Percentiles rank a stretch among this genome's conserved stretches.
Conservation (phyloP, 2,888 invertebrate species). For the Lacanobia wlatinum region DNA sequence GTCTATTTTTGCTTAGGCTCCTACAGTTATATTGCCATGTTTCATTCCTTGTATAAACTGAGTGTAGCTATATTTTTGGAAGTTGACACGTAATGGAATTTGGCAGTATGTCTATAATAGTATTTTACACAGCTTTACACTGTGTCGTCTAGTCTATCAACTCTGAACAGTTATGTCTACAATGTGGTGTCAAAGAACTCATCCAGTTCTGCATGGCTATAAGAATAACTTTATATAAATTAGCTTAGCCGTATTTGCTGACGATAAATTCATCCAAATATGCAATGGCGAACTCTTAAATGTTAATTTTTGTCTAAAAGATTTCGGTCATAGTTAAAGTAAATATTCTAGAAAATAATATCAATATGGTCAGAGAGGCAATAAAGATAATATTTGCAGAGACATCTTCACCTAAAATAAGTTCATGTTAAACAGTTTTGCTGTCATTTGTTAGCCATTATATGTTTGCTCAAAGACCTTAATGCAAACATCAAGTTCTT, state of each 20-base stretch:
- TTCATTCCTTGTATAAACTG: conserved; percentile 8
- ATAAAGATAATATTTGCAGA: conserved; percentile 16
- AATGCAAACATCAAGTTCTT: background rate
- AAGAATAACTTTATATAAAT: conserved; percentile 39
- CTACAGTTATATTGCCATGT: conserved; percentile 34
- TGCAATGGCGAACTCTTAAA: conserved; percentile 17
- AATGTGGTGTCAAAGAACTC: conserved; percentile 56
- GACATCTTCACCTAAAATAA: conserved; percentile 1
- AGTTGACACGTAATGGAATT: conserved; percentile 24
- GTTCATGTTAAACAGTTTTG: conserved; percentile 26
- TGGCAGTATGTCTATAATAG: conserved; percentile 35
- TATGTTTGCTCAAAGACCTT: conserved; percentile 27
- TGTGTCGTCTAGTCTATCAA: conserved; percentile 55
- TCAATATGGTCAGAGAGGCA: background rate
- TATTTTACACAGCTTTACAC: conserved; percentile 52
- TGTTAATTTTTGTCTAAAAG: background rate
- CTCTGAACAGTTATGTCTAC: conserved; percentile 60
- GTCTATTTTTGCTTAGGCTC: conserved; percentile 53
- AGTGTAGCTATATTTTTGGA: background rate
- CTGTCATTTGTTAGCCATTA: conserved; percentile 19
- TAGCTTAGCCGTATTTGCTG: conserved; percentile 37
- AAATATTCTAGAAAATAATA: conserved; percentile 16
- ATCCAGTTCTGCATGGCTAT: conserved; percentile 18
- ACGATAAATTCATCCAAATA: conserved; percentile 27
- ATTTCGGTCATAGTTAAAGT: conserved; percentile 12